Conservation (phyloP, 2,797 vertebrate genomes). For the Avahi laniger region DNA sequence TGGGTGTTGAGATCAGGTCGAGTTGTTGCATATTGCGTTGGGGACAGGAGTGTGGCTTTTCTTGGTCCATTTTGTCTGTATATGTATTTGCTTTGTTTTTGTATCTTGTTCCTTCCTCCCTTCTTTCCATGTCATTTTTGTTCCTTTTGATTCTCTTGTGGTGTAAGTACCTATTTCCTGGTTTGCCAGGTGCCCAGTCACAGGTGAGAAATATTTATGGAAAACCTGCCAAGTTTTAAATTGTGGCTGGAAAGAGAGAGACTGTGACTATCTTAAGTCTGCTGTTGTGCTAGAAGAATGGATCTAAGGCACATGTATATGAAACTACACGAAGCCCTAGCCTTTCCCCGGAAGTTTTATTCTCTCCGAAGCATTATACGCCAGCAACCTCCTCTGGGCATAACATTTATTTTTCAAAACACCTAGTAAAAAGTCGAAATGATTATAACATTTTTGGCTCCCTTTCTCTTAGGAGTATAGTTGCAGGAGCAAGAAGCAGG, state of each 20-base stretch:
- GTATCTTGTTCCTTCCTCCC: neutral
- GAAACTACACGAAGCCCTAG: neutral
- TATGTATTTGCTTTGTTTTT: constrained; percentile 21
- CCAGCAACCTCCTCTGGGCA: constrained; percentile 8
- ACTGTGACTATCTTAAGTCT: neutral
- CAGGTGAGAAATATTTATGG: constrained; percentile 27
- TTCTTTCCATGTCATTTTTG: neutral
- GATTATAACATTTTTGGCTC: neutral
- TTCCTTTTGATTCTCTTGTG: neutral
- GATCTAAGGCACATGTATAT: neutral
- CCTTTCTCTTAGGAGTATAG: neutral
- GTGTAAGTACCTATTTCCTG: neutral
- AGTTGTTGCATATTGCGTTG: neutral
- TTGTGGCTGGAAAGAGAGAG: neutral
- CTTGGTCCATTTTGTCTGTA: neutral
- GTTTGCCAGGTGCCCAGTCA: constrained; percentile 34
- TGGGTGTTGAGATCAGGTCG: neutral
- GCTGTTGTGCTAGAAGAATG: neutral
- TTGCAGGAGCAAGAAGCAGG: neutral
- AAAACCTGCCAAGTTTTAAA: constrained; percentile 20
- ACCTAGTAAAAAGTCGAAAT: neutral
- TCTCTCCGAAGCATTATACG: neutral
- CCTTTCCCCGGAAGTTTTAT: neutral
- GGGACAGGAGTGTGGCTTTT: neutral
- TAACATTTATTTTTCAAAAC: constrained; percentile 32